These are phyloP conservation scores for Chrysogorgia sp. DNA, from an alignment of 92 coral and sea anemone genomes.

Conservation along the genomic window DNA sequence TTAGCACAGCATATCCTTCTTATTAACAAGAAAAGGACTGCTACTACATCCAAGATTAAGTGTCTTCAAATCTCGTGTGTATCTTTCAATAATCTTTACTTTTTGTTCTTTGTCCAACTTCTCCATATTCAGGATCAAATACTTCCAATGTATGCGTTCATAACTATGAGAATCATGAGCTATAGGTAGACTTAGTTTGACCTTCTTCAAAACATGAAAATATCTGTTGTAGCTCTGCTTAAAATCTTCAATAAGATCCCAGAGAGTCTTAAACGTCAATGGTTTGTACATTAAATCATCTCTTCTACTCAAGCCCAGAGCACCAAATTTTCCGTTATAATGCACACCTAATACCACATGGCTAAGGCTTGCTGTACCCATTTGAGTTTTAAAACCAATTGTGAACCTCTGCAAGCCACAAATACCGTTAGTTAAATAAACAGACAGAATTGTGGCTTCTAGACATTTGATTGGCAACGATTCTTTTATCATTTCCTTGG, in stretches of 20 bases:
- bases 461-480: constrained; percentile 96
- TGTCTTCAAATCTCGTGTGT: constrained; percentile 22
- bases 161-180: constrained; percentile 98
- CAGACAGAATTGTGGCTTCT: constrained; percentile 87
- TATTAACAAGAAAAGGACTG: not conserved
- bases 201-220: constrained; percentile 84
- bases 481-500: constrained; percentile 90
- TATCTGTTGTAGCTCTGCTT: constrained; percentile 54
- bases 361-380: constrained; percentile 55
- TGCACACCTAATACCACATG: constrained; percentile 94
- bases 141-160: constrained; percentile 90
- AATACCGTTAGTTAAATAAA: constrained; percentile 84
- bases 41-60: not conserved
- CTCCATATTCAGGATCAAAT: constrained; percentile 32
- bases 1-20: constrained; percentile 1
- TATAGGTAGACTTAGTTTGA: constrained; percentile 84
- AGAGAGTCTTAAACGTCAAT: constrained; percentile 72
- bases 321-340: constrained; percentile 80
- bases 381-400: constrained; percentile 88
- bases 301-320: constrained; percentile 92
- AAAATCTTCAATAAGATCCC: constrained; percentile 30
- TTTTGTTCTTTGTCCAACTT: constrained; percentile 23
- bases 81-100: constrained; percentile 30
- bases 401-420: constrained; percentile 88
- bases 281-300: constrained; percentile 98